A percentile compares a stretch with the other conserved stretches of the same genome.
These are phyloP conservation scores for Euglossa dilemma DNA, from an alignment of 1,140 invertebrate species.

Conservation along the genomic window DNA sequence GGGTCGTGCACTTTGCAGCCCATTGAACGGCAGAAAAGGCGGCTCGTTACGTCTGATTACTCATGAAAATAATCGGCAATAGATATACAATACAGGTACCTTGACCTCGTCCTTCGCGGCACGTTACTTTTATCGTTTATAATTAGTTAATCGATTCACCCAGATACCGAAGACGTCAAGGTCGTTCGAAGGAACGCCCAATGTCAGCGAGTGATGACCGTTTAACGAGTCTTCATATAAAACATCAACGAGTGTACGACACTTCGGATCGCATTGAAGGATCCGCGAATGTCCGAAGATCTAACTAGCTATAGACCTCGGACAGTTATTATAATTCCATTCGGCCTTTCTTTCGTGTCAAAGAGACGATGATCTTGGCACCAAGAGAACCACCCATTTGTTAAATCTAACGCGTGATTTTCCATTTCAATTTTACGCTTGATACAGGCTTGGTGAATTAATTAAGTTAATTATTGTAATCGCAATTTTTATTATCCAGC, in stretches of 20 bases:
- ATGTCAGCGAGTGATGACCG: neutral
- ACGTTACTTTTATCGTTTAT: constrained; percentile 43
- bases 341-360: neutral
- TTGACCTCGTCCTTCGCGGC: constrained; percentile 47
- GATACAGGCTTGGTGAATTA: no score
- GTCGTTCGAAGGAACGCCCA: constrained; percentile 33
- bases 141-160: constrained; percentile 52
- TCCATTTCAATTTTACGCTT: no score
- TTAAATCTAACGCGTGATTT: neutral
- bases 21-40: constrained; percentile 16
- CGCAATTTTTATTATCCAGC: neutral
- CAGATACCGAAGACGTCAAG: constrained; percentile 46
- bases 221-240: neutral
- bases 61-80: constrained; percentile 50
- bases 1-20: neutral
- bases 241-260: neutral
- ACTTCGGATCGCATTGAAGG: neutral
- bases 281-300: neutral
- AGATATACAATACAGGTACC: constrained; percentile 40
- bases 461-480: neutral
- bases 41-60: constrained; percentile 49
- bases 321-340: neutral
- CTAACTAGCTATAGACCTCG: neutral
- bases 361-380: neutral
- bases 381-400: neutral